Conservation (phyloP, 2,113 vertebrate genomes). For the Toxotes chatareus region DNA sequence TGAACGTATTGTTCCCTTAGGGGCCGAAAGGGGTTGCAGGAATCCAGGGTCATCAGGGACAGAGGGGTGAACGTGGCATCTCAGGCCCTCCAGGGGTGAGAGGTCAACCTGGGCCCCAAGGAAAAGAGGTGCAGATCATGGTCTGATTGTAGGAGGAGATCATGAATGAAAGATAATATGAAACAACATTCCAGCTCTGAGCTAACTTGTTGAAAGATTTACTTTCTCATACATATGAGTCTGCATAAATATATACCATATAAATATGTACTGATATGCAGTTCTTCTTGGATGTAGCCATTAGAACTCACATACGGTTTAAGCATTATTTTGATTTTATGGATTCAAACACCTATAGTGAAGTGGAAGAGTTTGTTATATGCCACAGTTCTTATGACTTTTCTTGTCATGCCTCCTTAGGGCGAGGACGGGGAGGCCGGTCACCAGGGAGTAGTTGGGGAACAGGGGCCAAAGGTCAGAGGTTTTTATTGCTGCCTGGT, state of each 20-base stretch:
- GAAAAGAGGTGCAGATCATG: constrained; percentile 76
- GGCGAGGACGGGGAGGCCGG: constrained; percentile 87
- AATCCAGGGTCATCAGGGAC: constrained; percentile 78
- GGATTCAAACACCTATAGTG: too few relatives aligned
- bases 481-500: constrained; percentile 32
- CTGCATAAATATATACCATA: too few relatives aligned
- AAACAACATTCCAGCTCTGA: neutral
- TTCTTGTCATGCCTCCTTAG: constrained; percentile 63
- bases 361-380: too few relatives aligned
- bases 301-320: neutral
- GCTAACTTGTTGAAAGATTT: too few relatives aligned
- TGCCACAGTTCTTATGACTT: neutral
- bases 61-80: constrained; percentile 77
- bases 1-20: constrained; percentile 63
- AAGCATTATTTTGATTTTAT: neutral
- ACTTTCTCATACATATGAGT: too few relatives aligned
- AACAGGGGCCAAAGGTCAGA: constrained; percentile 86
- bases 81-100: constrained; percentile 81
- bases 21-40: constrained; percentile 80
- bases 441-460: constrained; percentile 80
- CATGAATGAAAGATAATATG: neutral
- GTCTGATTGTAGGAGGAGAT: neutral
- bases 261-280: too few relatives aligned
- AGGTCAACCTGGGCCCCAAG: constrained; percentile 76
- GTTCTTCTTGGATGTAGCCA: neutral